These are phyloP conservation scores for Drosophila ficusphila DNA, from an alignment of 1,140 invertebrate genomes.

Conservation along the genomic window DNA sequence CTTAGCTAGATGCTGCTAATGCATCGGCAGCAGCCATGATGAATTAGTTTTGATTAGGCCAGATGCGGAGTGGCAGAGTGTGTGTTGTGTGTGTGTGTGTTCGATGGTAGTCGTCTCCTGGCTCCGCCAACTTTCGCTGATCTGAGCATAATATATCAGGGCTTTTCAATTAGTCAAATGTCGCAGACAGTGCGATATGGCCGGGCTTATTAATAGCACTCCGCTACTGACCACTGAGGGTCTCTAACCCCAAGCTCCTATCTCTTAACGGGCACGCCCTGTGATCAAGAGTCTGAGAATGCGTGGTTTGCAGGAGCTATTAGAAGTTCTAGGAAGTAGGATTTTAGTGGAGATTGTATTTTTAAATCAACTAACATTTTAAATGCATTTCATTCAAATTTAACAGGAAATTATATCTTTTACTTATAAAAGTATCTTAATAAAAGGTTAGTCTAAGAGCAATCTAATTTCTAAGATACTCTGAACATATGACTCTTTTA, in stretches of 20 bases:
- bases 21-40: constrained; percentile 78
- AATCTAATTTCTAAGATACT: no score
- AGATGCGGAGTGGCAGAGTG: constrained; percentile 20
- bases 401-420: no score
- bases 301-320: neutral
- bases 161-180: constrained; percentile 81
- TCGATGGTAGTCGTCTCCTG: neutral
- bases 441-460: no score
- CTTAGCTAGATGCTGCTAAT: constrained; percentile 57
- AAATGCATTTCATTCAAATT: neutral
- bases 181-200: constrained; percentile 66
- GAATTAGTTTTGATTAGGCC: constrained; percentile 81
- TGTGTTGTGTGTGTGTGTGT: constrained; percentile 12
- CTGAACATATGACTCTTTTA: no score
- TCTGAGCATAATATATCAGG: constrained; percentile 62
- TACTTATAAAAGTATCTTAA: no score
- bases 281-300: constrained; percentile 6
- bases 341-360: neutral
- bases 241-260: constrained; percentile 8
- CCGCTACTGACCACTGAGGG: constrained; percentile 34
- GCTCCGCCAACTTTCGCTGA: constrained; percentile 68
- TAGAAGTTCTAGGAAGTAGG: neutral
- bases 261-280: constrained; percentile 8
- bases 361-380: no score
- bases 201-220: constrained; percentile 67